Evolutionary conservation across 2,888 invertebrate genomes (phyloP).

Genomic region (Tricholauxania praeusta): DNA sequence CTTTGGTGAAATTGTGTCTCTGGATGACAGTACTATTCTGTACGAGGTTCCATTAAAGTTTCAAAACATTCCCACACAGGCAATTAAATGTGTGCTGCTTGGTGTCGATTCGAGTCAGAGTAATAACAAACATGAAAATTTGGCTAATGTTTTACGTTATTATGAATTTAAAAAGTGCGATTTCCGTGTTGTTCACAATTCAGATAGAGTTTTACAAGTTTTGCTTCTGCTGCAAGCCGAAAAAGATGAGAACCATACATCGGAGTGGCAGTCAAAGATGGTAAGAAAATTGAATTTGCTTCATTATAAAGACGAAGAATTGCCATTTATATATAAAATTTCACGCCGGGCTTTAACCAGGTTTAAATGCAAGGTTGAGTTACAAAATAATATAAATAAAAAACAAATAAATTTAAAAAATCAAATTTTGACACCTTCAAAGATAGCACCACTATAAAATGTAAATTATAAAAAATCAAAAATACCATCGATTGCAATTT

Average conservation of each 20-base stretch:
- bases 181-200: conserved; percentile 39
- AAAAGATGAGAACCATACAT: background rate
- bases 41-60: conserved; percentile 40
- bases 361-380: no score
- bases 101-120: conserved; percentile 35
- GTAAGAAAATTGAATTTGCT: no score
- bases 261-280: no score
- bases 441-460: no score
- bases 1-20: conserved; percentile 43
- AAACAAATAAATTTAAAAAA: no score
- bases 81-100: conserved; percentile 46
- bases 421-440: no score
- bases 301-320: no score
- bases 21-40: conserved; percentile 36
- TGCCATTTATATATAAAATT: no score
- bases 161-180: conserved; percentile 37
- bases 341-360: no score
- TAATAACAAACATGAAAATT: conserved; percentile 11
- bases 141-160: conserved; percentile 33
- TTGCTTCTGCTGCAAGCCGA: conserved; percentile 33
- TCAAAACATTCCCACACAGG: conserved; percentile 42
- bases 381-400: no score
- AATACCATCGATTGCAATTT: no score
- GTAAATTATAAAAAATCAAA: no score
- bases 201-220: conserved; percentile 39